These are phyloP conservation scores for Nomada ferruginata DNA, from an alignment of 2,888 invertebrate species.

Conservation along the genomic window DNA sequence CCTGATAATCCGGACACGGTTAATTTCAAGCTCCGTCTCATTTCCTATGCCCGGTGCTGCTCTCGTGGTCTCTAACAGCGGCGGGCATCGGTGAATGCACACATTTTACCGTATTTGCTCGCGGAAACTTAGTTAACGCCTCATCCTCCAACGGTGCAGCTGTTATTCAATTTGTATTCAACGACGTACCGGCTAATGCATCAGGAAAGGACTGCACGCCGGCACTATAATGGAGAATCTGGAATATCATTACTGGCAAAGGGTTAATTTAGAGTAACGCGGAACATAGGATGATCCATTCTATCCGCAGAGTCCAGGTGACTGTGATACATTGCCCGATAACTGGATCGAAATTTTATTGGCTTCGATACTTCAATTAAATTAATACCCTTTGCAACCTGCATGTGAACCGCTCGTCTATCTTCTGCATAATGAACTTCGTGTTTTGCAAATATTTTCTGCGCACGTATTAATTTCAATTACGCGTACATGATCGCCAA, in stretches of 20 bases:
- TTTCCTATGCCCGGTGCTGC: background rate
- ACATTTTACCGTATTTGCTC: conserved; percentile 60
- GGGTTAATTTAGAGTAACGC: conserved; percentile 58
- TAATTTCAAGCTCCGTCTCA: conserved; percentile 27
- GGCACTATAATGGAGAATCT: conserved; percentile 51
- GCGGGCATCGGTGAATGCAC: conserved; percentile 37
- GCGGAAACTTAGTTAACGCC: conserved; percentile 57
- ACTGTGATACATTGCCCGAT: conserved; percentile 9
- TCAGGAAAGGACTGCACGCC: conserved; percentile 52
- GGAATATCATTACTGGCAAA: conserved; percentile 58
- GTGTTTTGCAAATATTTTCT: too few relatives aligned
- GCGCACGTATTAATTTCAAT: too few relatives aligned
- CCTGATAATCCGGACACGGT: conserved; percentile 23
- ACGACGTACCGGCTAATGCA: conserved; percentile 57
- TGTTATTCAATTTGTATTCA: conserved; percentile 69
- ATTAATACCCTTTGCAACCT: too few relatives aligned
- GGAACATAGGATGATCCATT: conserved; percentile 49
- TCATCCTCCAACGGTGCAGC: conserved; percentile 8
- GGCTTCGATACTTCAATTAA: too few relatives aligned
- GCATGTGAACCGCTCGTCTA: too few relatives aligned
- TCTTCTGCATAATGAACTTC: too few relatives aligned
- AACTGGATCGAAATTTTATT: conserved; percentile 41
- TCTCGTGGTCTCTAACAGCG: background rate
- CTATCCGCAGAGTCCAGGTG: conserved; percentile 31
- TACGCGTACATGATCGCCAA: too few relatives aligned